Base-by-base conservation (phyloP, 2,797 vertebrate species). In the Clarias platycephalus region DNA sequence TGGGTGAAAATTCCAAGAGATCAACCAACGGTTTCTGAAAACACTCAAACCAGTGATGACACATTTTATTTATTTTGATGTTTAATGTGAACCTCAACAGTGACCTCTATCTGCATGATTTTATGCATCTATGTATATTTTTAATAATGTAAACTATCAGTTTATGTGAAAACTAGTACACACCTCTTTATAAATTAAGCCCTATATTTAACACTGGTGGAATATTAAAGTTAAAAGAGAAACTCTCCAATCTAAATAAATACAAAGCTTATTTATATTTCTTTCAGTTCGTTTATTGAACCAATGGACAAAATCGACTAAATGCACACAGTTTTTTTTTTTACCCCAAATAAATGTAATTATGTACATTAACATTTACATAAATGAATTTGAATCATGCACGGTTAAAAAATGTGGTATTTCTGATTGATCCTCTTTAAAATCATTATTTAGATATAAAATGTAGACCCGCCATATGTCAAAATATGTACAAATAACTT, bases 401-500 rank as follows among this genome's bases (percentile, higher is more conserved):
- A 85, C 60, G 49, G 80, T 63, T 62, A 13, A 77, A 60, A 77
- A 53, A 72, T 15, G 15, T 74, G n/a, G 58, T 20, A 37, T 60
- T 44, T 83, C 53, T 40, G 31, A 10, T 62, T 24, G 24, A 20
- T 62, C 22, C 22, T 22, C 22, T n/a, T 22, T 62, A 24, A 63
- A 63, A 10, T 64, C 8, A 12, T 31, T 62, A 2, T 62, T 62
- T 34, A 24, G 10, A 24, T 77, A 60, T 13, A 79, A 79, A 60
- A 71, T 78, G 37, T 20, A 66, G 28, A 34, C 22, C 74, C 71
- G 34, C 16, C 40, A 67, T 13, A 53, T 58, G 26, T 60, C 49
- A 60, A 80, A 40, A 4, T 80, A 80, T 80, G 62, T 84, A 83
- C 82, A 84, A 68, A 68, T 24, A 77, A 79, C 13, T 71, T 80